Base-by-base conservation (phyloP, 2,888 invertebrate genomes). In the Dioctria linearis region DNA sequence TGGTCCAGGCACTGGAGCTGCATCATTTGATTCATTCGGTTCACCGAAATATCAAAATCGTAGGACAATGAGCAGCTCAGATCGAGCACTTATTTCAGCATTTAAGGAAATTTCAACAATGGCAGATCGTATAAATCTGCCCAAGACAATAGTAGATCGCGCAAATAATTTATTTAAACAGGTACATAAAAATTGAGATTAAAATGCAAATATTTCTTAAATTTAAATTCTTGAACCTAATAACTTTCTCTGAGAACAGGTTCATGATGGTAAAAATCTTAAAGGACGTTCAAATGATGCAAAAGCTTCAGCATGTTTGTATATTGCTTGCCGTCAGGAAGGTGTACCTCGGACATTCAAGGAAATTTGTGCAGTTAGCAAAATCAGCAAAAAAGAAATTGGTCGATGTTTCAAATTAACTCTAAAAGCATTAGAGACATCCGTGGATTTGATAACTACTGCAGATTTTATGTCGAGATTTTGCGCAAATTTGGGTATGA, bases 401-500 rank as follows among this genome's bases (percentile, higher is more conserved):
- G 99, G 99, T 0, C 91, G 98, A 84, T 99, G 99, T 88, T 99
- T 99, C 89, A 99, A 99, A 87, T 89, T 99, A 61, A 99, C 99
- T 82, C 90, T 99, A 57, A 98, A 98, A 88, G 98, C 97, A 0
- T 90, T 99, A 76, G 98, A 98, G 88, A 99, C 99, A 0, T 98
- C 96, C 49, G 98, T 99, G 5, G 98, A 98, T 87, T 93, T 98
- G 80, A 99, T 99, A 81, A 99, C 98, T 0, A 99, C 98, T 0
- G 98, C 97, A 1, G 99, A 99, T 88, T 99, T 99, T 88, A 99
- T 99, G 99, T 98, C 98, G 42, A 92, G 96, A 84, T 99, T 99
- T 90, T 99, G 99, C 88, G 96, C 98, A 0, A 99, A 98, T 88
- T 91, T 99, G 84, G 95, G 94, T 89, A 85, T 83, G 82, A 69